Evolutionary conservation across 1,140 invertebrate species (phyloP).

Genomic region (Microvelia longipes): DNA sequence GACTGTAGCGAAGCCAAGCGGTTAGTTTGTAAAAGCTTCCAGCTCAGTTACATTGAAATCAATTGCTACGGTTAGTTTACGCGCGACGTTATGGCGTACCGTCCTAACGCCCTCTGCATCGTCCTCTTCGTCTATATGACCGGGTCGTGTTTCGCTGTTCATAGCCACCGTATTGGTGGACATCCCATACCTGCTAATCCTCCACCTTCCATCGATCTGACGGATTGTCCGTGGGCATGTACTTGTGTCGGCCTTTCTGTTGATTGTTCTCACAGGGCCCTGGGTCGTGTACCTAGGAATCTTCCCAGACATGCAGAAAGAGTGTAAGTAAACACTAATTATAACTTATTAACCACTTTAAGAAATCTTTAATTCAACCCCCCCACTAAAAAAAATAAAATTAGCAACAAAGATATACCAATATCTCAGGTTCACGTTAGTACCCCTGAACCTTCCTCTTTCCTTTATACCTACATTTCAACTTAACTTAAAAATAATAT

Average conservation of each 20-base stretch:
- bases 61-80: neutral
- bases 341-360: neutral
- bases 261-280: slow-evolving; percentile 62
- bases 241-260: slow-evolving; percentile 56
- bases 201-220: slow-evolving; percentile 15
- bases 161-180: slow-evolving; percentile 15
- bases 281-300: slow-evolving; percentile 62
- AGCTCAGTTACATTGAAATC: no score
- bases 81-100: neutral
- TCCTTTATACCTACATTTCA: no score
- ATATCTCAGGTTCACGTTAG: no score
- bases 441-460: no score
- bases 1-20: neutral
- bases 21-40: no score
- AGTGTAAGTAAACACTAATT: slow-evolving; percentile 61
- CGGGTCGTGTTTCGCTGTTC: neutral
- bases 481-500: no score
- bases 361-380: no score
- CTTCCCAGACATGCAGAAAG: slow-evolving; percentile 58
- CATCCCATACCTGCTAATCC: slow-evolving; percentile 15
- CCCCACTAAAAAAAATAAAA: no score
- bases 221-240: slow-evolving; percentile 60
- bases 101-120: neutral
- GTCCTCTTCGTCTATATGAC: neutral
- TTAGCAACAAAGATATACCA: no score